Percentiles rank a stretch among this genome's conserved stretches.
Evolutionary conservation across 2,797 vertebrate genomes (phyloP).

Genomic region (Myripristis murdjan): DNA sequence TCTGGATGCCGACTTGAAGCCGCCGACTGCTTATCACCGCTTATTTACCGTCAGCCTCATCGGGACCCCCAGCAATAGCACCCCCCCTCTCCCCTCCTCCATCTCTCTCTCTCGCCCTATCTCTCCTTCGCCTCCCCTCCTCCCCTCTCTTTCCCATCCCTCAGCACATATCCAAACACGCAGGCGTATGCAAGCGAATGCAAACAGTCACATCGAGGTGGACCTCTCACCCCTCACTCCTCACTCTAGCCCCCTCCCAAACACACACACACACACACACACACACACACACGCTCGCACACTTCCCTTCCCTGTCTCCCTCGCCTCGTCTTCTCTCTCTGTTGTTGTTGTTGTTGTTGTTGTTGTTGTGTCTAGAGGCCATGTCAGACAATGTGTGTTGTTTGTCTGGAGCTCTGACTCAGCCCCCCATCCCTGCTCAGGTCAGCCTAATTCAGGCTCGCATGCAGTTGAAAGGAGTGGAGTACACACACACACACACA

Average conservation of each 20-base stretch:
- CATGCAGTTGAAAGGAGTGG: not conserved
- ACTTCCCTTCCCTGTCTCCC: constrained; percentile 12
- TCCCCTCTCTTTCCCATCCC: constrained; percentile 28
- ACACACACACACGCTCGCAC: no score
- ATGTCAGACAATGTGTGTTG: constrained; percentile 58
- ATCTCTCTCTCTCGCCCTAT: constrained; percentile 19
- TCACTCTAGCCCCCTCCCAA: no score
- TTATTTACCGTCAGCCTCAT: constrained; percentile 70
- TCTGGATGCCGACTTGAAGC: constrained; percentile 62
- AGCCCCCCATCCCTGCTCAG: constrained; percentile 25
- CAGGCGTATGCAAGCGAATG: no score
- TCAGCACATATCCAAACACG: no score
- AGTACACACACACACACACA: constrained; percentile 1
- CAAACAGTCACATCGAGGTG: no score
- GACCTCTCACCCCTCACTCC: no score
- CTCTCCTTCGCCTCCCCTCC: constrained; percentile 18
- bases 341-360: not conserved
- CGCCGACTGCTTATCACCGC: constrained; percentile 76
- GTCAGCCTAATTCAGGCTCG: constrained; percentile 45
- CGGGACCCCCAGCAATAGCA: constrained; percentile 67
- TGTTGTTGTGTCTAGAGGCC: constrained; percentile 70
- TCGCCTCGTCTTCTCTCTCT: constrained; percentile 51
- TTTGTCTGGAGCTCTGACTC: constrained; percentile 58
- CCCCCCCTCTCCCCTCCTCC: constrained; percentile 37
- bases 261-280: no score